Evolutionary conservation across 1,140 invertebrate species (phyloP), one percentile per base, ranked within the genome.

Genomic region (Galleria mellonella): DNA sequence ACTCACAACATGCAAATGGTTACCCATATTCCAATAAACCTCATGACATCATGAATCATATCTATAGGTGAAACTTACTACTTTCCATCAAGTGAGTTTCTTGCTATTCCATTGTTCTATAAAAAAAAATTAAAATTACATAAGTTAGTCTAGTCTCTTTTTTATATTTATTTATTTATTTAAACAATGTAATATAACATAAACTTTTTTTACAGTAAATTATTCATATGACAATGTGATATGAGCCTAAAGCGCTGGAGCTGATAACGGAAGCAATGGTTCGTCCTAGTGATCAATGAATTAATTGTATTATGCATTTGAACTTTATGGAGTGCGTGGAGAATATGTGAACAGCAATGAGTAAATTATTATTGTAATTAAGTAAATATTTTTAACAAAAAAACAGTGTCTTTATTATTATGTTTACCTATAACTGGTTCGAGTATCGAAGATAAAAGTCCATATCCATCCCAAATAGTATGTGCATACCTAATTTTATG

Each of bases 331-430:
- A 58, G 54, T 67, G 58, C 39, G 58, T 64, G 58, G 46, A 61
- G 75, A 62, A 61, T 74, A 69, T 72, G 71, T 56, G 48, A 64
- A 68, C 52, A 53, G 41, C 55, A 54, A 58, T 64, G 56, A 58
- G 51, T 76, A 76, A 79, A 75, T 76, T 75, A 79, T 73, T 64
- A 59, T 45, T 70, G 61, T 74, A 62, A 59, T 51, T 75, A 73
- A 76, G 65, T 76, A 76, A 78, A 76, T 76, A 72, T 65, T 74
- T 76, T 79, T 79, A 60, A 47, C n/a, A 35, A 57, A 49, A 59
- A 31, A 10, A 29, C 15, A 14, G 49, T 51, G 38, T 69, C n/a
- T 63, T 69, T 52, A 55, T 57, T 43, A 8, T n/a, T n/a, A 0
- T 9, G 12, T 39, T 31, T 31, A 31, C 30, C 30, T 23, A 23